Evolutionary conservation across 2,888 invertebrate genomes (phyloP).

Genomic region (Sepiola atlantica): DNA sequence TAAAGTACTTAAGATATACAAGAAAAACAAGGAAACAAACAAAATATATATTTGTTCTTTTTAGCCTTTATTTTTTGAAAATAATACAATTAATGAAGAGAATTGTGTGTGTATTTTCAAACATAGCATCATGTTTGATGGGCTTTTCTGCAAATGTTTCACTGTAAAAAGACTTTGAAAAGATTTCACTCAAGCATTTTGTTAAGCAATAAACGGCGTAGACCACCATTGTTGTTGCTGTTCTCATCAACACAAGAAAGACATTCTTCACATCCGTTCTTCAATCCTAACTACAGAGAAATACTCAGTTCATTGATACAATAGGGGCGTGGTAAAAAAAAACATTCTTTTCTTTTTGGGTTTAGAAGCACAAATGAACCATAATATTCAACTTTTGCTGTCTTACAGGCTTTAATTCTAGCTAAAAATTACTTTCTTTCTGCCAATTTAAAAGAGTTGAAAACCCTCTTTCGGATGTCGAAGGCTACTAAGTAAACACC

Average conservation of each 20-base stretch:
- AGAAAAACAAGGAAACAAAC: background rate
- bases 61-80: background rate
- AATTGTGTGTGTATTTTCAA: background rate
- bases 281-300: background rate
- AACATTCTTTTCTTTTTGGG: no score
- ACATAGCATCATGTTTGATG: background rate
- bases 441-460: no score
- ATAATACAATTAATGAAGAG: background rate
- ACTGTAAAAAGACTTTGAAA: background rate
- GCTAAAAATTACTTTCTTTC: no score
- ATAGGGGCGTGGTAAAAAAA: no score
- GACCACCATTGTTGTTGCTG: background rate
- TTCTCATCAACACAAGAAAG: background rate
- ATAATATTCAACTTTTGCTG: no score
- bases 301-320: no score
- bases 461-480: no score
- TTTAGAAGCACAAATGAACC: no score
- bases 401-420: no score
- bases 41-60: background rate
- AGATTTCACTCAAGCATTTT: constrained; percentile 8
- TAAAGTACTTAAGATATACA: background rate
- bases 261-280: background rate
- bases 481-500: no score
- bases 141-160: background rate
- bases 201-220: background rate